Conservation (phyloP, 2,888 invertebrate genomes). For the Tetragonula carbonaria region DNA sequence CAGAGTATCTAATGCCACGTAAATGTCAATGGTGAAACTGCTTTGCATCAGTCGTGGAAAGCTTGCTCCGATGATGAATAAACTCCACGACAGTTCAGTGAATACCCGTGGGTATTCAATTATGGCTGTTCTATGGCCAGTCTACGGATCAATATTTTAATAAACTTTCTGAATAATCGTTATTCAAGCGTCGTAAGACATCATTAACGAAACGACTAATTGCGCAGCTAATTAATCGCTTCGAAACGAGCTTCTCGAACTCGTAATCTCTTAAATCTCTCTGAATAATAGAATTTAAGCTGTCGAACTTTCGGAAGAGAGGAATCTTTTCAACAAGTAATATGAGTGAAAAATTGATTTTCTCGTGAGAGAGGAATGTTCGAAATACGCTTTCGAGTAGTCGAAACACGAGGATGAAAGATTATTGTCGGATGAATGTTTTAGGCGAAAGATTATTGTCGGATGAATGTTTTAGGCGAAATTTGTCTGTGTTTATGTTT, state of each 20-base stretch:
- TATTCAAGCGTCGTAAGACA: too few species aligned
- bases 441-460: background rate
- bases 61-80: conserved; percentile 38
- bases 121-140: conserved; percentile 12
- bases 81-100: conserved; percentile 36
- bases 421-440: conserved; percentile 12
- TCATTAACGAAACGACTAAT: background rate
- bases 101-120: conserved; percentile 30
- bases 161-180: conserved; percentile 20
- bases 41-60: conserved; percentile 47
- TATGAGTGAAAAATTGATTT: background rate
- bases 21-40: conserved; percentile 61
- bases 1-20: conserved; percentile 36
- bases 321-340: background rate
- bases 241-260: background rate
- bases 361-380: background rate
- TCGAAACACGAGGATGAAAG: background rate
- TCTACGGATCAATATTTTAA: background rate
- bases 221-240: background rate
- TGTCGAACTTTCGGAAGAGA: too few species aligned
- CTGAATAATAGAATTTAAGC: background rate
- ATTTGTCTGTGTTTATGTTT: conserved; percentile 3
- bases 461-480: background rate
- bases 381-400: conserved; percentile 13
- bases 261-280: background rate